Base-by-base conservation (phyloP, 2,888 invertebrate genomes). In the Aromia moschata region DNA sequence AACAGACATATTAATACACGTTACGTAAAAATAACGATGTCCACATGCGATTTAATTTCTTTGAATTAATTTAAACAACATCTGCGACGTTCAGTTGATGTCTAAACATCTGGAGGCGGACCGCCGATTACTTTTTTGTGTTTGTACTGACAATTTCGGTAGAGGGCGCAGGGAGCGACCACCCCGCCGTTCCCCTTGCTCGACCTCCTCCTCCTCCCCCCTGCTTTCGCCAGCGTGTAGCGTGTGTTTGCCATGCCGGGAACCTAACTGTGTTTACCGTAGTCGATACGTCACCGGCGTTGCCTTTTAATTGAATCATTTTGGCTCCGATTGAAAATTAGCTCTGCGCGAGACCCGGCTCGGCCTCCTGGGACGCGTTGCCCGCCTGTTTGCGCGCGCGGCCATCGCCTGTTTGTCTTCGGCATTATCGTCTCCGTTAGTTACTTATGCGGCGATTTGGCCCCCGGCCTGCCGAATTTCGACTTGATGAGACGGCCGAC, bases 241-340 rank as follows among this genome's bases (percentile, higher is more conserved):
- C 52, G 18, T 52, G 31, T 52, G 52, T 52, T 52, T 52, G 52
- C 52, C 40, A 31, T 41, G 61, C 52, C 58, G 61, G 55, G 45
- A 56, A 58, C n/a, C 57, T 65, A 64, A 65, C 63, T 40, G 55
- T 72, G 67, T 68, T 70, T 69, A 57, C 68, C 41, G 52, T 67
- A 59, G 65, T 60, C 58, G 64, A 69, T 69, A 69, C 64, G 64
- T 66, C 65, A 55, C 61, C 54, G 58, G 47, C 56, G 64, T 58
- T 58, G 60, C 70, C 67, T 66, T 70, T 66, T 70, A 70, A 70
- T 70, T 70, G 70, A 69, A 70, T 70, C 69, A 69, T 70, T 71
- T 69, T 68, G 68, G 70, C 67, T 68, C 57, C 70, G 65, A 70
- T 70, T 66, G 69, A 63, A 69, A 71, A 69, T 71, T 71, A 68